phyloP scores from a whole-genome alignment of 2,888 invertebrate species.

The Adela reaumurella region DNA sequence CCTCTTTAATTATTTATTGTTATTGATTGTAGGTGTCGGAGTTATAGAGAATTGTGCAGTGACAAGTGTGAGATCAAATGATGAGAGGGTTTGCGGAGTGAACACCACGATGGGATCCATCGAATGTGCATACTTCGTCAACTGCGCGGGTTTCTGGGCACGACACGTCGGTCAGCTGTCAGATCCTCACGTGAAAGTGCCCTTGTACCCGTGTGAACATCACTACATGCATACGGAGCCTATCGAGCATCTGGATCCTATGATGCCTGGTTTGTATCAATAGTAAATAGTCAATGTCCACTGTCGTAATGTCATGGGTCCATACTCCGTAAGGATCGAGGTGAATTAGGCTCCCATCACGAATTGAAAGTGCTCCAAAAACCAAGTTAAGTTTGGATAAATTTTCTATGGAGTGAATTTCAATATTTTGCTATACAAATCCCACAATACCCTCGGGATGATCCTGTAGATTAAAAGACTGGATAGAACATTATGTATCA shows the following conservation, averaged over 20 bases:
- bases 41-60: conserved; percentile 77
- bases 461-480: too few relatives aligned
- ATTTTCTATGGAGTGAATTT: too few relatives aligned
- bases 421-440: too few relatives aligned
- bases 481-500: too few relatives aligned
- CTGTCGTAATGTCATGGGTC: too few relatives aligned
- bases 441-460: too few relatives aligned
- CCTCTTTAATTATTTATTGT: too few relatives aligned
- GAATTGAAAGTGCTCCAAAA: too few relatives aligned
- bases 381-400: too few relatives aligned
- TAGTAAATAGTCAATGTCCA: background rate
- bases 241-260: conserved; percentile 68
- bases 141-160: conserved; percentile 95
- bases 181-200: conserved; percentile 82
- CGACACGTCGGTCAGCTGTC: conserved; percentile 83
- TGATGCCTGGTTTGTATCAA: conserved; percentile 67
- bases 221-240: conserved; percentile 89
- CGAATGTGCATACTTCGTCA: conserved; percentile 89
- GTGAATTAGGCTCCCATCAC: too few relatives aligned
- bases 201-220: conserved; percentile 89
- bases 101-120: conserved; percentile 74
- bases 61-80: conserved; percentile 62
- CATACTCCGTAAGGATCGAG: too few relatives aligned
- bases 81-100: conserved; percentile 67
- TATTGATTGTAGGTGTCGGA: conserved; percentile 73